Evolutionary conservation across 2,113 vertebrate species (phyloP).

Genomic region (Peromyscus polionotus): DNA sequence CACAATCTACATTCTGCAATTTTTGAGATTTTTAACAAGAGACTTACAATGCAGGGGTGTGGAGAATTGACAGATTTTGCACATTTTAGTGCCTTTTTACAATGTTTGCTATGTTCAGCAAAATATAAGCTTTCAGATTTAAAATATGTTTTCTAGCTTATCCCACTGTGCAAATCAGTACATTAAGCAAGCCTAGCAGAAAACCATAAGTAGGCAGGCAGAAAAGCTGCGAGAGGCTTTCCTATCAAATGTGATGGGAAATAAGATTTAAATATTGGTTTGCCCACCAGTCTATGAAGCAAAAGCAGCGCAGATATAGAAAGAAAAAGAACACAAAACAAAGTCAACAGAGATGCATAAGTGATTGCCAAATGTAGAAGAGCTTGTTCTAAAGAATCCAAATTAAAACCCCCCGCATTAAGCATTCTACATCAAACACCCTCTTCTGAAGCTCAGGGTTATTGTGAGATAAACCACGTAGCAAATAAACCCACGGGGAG

Average conservation of each 20-base stretch:
- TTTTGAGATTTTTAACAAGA: slow-evolving; percentile 63
- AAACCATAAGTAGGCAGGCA: slow-evolving; percentile 68
- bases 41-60: slow-evolving; percentile 60
- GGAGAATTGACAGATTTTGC: slow-evolving; percentile 67
- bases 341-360: slow-evolving; percentile 14
- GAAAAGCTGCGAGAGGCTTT: slow-evolving; percentile 58
- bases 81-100: slow-evolving; percentile 60
- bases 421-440: slow-evolving; percentile 6
- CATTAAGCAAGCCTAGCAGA: slow-evolving; percentile 80
- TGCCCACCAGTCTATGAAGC: slow-evolving; percentile 44
- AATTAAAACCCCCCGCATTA: background rate
- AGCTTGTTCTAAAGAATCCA: slow-evolving; percentile 14
- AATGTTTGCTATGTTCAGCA: slow-evolving; percentile 75
- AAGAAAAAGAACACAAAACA: slow-evolving; percentile 16
- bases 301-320: slow-evolving; percentile 42
- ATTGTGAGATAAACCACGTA: background rate
- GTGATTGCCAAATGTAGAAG: background rate
- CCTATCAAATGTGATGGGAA: slow-evolving; percentile 66
- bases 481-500: background rate
- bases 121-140: slow-evolving; percentile 77
- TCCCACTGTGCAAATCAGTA: slow-evolving; percentile 78
- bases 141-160: slow-evolving; percentile 74
- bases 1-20: slow-evolving; percentile 33
- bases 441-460: background rate
- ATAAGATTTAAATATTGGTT: slow-evolving; percentile 73